Conservation (phyloP, 2,888 invertebrate genomes). For the Eupithecia dodoneata region DNA sequence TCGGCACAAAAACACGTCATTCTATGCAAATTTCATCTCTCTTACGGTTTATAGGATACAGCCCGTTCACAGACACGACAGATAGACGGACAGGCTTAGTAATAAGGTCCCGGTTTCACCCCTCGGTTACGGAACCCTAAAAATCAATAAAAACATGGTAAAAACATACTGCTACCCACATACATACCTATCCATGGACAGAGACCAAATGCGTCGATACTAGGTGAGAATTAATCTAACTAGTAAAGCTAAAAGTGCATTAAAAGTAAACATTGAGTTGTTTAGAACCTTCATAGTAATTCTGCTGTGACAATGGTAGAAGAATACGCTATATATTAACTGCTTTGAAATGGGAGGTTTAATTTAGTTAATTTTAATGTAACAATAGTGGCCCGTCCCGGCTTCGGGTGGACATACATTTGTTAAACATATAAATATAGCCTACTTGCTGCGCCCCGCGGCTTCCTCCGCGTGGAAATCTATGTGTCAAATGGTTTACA, state of each 20-base stretch:
- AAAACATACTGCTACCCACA: constrained; percentile 6
- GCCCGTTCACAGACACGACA: neutral
- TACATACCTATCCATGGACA: neutral
- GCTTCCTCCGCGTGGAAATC: too few species aligned
- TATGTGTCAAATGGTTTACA: too few species aligned
- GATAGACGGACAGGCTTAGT: neutral
- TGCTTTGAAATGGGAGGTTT: too few species aligned
- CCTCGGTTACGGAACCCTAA: neutral
- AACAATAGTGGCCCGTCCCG: too few species aligned
- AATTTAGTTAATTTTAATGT: too few species aligned
- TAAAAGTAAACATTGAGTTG: neutral
- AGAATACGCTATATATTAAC: neutral
- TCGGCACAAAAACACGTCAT: too few species aligned
- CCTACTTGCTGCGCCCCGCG: too few species aligned
- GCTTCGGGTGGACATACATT: too few species aligned
- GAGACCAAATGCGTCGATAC: neutral
- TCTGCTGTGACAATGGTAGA: neutral
- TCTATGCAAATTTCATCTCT: too few species aligned
- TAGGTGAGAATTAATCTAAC: neutral
- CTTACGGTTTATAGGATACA: too few species aligned
- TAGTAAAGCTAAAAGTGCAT: neutral
- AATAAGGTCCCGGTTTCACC: neutral
- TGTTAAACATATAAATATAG: too few species aligned
- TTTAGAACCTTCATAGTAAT: too few species aligned
- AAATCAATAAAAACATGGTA: neutral